Evolutionary conservation across 2,113 vertebrate species (phyloP), one percentile per base, ranked within the genome.

Genomic region (Etia nguti): DNA sequence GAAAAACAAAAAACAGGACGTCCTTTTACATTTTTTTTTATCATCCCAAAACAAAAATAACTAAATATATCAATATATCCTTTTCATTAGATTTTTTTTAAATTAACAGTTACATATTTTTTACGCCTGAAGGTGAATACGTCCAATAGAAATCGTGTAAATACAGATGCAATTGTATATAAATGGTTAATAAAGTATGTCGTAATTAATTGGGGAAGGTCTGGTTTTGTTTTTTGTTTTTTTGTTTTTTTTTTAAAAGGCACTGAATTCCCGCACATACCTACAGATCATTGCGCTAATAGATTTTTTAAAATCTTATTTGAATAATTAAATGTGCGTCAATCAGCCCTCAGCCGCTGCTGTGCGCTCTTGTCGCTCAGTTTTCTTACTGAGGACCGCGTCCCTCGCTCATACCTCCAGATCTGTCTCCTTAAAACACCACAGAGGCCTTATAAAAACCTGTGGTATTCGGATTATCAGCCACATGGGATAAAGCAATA

Each of bases 401-500:
- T 85, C 68, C 59, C 29, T 84, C 18, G 3, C 70, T 59, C 55
- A 57, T 52, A 34, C 31, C 62, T 65, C 75, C 80, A 62, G 54
- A 77, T 60, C n/a, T 4, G 70, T 50, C 52, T 75, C 60, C 79
- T 60, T 16, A 8, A 52, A 31, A 11, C 34, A 31, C 75, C 36
- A 50, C 24, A 90, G 48, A 92, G 86, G 88, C 80, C 88, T 82
- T 43, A 65, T 87, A 85, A 91, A 93, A 95, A 96, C 81, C 93
- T 92, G 92, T 86, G 95, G 95, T 92, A 95, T 96, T 96, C 90
- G 96, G 95, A 96, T 97, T 96, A 97, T 95, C 88, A 92, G 89
- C 89, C 90, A 84, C 92, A 73, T 90, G 93, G 95, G 94, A 96
- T 96, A 95, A 96, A 96, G 96, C 93, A 94, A 94, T 96, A 96